Evolutionary conservation across 1,140 invertebrate genomes (phyloP).

Genomic region (Batillaria attramentaria): DNA sequence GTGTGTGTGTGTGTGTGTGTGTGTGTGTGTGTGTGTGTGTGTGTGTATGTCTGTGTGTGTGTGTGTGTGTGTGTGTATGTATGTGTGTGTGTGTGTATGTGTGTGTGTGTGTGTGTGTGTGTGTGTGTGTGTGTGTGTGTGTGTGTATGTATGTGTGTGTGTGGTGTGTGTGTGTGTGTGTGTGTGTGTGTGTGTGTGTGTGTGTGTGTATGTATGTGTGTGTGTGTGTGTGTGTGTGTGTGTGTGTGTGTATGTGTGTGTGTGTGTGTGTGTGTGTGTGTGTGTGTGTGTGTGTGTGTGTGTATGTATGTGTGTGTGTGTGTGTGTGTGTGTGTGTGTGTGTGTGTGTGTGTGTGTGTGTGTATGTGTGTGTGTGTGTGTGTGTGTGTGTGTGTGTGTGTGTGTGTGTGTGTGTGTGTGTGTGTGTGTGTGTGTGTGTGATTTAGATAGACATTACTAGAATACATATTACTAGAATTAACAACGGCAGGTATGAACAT

Average conservation of each 20-base stretch:
- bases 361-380: background rate
- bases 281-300: conserved; percentile 2
- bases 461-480: too few relatives aligned
- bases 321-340: conserved; percentile 2
- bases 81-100: too few relatives aligned
- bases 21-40: background rate
- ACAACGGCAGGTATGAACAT: too few relatives aligned
- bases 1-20: conserved; percentile 1
- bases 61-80: too few relatives aligned
- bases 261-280: conserved; percentile 2
- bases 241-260: background rate
- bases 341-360: conserved; percentile 2
- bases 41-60: background rate
- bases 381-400: background rate
- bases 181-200: too few relatives aligned
- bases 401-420: background rate
- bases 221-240: conserved; percentile 2
- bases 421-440: background rate
- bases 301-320: background rate
- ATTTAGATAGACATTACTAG: too few relatives aligned
- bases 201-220: background rate
- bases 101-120: too few relatives aligned
- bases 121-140: too few relatives aligned
- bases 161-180: background rate
- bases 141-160: conserved; percentile 10